phyloP scores from a whole-genome alignment of 2,797 vertebrate species.

The Leptoclinus maculatus region DNA sequence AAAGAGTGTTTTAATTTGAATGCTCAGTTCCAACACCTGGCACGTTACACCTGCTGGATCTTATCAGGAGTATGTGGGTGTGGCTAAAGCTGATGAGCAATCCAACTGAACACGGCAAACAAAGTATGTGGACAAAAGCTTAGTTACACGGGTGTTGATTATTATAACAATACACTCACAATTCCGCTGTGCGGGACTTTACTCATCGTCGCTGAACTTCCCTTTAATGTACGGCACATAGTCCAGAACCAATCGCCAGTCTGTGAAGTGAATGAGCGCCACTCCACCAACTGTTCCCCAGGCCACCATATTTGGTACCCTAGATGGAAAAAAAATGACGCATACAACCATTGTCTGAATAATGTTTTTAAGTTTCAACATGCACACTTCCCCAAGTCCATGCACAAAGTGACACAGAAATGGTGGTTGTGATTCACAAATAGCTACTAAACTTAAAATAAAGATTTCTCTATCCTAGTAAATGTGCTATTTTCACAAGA shows the following conservation, averaged over 20 bases:
- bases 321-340: conserved; percentile 57
- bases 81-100: conserved; percentile 8
- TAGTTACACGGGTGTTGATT: not conserved
- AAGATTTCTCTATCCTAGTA: not conserved
- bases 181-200: conserved; percentile 43
- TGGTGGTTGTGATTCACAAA: not conserved
- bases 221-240: conserved; percentile 92
- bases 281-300: conserved; percentile 88
- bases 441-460: not conserved
- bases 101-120: conserved; percentile 12
- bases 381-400: not conserved
- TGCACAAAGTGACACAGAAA: not conserved
- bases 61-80: conserved; percentile 24
- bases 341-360: not conserved
- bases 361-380: not conserved
- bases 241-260: conserved; percentile 92
- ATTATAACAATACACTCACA: conserved; percentile 60
- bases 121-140: not conserved
- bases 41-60: conserved; percentile 8
- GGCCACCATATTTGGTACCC: conserved; percentile 85
- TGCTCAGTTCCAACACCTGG: conserved; percentile 19
- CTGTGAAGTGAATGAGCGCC: conserved; percentile 88
- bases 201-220: conserved; percentile 88
- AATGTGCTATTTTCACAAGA: not conserved
- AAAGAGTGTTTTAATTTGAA: conserved; percentile 12